These are phyloP conservation scores for Pocillopora verrucosa DNA, from an alignment of 64 coral and sea anemone species.

Conservation along the genomic window DNA sequence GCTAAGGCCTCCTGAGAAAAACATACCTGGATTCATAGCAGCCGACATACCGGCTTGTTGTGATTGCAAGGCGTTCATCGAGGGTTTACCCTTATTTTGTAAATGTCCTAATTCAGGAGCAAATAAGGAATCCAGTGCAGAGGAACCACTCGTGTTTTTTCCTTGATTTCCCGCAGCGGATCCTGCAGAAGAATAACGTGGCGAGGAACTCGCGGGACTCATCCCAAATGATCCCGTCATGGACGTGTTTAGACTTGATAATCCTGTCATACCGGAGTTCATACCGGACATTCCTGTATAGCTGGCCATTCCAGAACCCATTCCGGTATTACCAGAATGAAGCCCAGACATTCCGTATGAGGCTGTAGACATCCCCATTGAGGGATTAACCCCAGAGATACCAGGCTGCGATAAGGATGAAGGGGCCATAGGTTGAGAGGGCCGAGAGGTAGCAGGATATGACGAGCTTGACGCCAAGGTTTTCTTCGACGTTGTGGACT, in stretches of 20 bases:
- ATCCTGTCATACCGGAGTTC: conserved; percentile 6
- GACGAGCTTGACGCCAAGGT: background rate
- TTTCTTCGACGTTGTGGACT: background rate
- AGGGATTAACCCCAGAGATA: conserved; percentile 11
- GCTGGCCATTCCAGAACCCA: conserved; percentile 34
- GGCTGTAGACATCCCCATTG: conserved; percentile 10
- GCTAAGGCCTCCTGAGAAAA: background rate
- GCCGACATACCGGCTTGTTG: conserved; percentile 10
- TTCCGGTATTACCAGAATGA: conserved; percentile 2
- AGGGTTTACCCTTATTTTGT: conserved; percentile 52
- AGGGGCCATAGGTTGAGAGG: background rate
- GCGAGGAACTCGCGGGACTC: conserved; percentile 30
- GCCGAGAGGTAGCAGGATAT: background rate
- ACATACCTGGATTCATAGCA: background rate
- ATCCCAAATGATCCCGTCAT: conserved; percentile 11
- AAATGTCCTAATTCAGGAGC: conserved; percentile 67
- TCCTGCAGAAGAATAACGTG: background rate
- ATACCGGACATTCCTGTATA: background rate
- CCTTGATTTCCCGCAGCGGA: conserved; percentile 9
- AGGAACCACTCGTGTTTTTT: conserved; percentile 1
- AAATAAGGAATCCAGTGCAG: conserved; percentile 43
- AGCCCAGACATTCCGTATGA: conserved; percentile 20
- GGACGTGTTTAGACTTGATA: background rate
- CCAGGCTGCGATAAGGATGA: conserved; percentile 8
- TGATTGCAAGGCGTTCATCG: conserved; percentile 43